phyloP scores from a whole-genome alignment of 1,140 invertebrate species.

The Drosophila bipectinata region DNA sequence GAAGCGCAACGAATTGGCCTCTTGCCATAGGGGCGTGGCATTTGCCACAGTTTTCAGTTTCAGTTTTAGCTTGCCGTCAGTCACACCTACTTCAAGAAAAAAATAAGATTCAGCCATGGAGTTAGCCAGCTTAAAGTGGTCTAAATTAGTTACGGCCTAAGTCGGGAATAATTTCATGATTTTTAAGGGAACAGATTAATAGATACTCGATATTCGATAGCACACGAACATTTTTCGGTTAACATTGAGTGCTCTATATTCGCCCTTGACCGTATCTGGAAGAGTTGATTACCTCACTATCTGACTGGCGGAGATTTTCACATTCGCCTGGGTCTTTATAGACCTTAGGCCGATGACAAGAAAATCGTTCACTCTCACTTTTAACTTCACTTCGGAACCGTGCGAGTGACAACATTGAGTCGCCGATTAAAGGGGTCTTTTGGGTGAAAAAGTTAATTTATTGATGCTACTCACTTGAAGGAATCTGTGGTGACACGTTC shows the following conservation, averaged over 20 bases:
- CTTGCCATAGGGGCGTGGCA: constrained; percentile 58
- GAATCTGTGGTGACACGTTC: constrained; percentile 23
- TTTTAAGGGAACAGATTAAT: background rate
- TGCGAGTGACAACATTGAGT: constrained; percentile 42
- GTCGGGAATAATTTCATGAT: background rate
- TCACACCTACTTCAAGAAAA: constrained; percentile 27
- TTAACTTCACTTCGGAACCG: constrained; percentile 50
- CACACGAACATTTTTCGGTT: background rate
- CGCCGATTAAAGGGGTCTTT: constrained; percentile 16
- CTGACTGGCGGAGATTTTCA: constrained; percentile 23
- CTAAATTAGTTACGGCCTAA: background rate
- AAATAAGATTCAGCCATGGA: background rate
- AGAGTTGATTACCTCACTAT: constrained; percentile 32
- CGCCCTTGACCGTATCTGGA: constrained; percentile 31
- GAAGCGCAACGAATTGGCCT: constrained; percentile 72
- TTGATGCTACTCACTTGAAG: constrained; percentile 17
- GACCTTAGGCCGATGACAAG: constrained; percentile 40
- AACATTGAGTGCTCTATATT: background rate
- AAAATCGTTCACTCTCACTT: constrained; percentile 76
- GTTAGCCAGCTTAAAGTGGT: background rate
- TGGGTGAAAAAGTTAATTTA: constrained; percentile 39
- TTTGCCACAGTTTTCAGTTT: constrained; percentile 62
- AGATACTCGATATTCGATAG: background rate
- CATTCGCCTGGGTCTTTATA: background rate
- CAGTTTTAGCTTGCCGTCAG: background rate